These are phyloP conservation scores for Trachelus iudaicus DNA, from an alignment of 2,888 invertebrate species.

Conservation along the genomic window DNA sequence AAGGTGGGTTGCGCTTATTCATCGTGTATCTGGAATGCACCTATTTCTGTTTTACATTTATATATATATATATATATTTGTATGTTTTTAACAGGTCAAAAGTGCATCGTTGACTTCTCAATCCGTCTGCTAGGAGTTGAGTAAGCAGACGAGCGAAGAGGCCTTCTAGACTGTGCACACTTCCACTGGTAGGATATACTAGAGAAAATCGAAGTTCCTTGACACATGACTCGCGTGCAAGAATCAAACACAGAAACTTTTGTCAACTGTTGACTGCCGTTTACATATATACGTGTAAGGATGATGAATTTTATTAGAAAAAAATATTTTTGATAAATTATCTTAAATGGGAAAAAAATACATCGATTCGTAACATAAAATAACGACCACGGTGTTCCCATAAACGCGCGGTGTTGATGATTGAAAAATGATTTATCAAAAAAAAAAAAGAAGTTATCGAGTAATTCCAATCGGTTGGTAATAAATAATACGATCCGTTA, in stretches of 20 bases:
- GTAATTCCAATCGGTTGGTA: not conserved
- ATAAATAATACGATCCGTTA: too few relatives aligned
- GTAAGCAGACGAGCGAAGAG: not conserved
- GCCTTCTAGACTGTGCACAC: not conserved
- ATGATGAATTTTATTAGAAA: not conserved
- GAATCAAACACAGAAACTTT: not conserved
- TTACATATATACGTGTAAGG: not conserved
- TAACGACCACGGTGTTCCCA: slow-evolving; percentile 31
- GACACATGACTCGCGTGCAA: not conserved
- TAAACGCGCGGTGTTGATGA: slow-evolving; percentile 47
- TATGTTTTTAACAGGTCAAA: not conserved
- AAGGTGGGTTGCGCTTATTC: not conserved
- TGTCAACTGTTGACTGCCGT: not conserved
- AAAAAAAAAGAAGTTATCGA: too few relatives aligned
- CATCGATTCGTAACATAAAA: too few relatives aligned
- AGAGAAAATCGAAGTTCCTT: not conserved
- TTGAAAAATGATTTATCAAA: not conserved
- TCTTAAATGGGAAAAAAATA: too few relatives aligned
- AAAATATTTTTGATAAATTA: too few relatives aligned
- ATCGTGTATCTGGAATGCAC: not conserved
- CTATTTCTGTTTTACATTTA: not conserved
- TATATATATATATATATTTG: not conserved
- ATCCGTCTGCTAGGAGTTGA: not conserved
- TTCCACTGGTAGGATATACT: not conserved
- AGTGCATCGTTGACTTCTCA: not conserved